Evolutionary conservation across 1,140 invertebrate species (phyloP), one percentile per base, ranked within the genome.

Genomic region (Homalodisca vitripennis): DNA sequence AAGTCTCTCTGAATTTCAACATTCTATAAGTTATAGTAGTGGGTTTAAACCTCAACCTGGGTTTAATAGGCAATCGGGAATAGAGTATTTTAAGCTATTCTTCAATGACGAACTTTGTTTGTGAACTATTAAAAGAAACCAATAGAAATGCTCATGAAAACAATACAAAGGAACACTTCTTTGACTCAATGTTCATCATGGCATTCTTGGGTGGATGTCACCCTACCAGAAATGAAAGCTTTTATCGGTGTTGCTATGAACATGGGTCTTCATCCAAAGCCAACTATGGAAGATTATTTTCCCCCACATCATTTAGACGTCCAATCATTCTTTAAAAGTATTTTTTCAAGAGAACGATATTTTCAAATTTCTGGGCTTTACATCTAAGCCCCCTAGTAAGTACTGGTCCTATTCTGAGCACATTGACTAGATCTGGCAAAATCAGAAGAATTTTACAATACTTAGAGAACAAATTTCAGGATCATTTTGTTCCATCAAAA

Each of bases 231-330:
- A 22, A 27, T 67, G 6, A 67, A 67, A 29, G 65, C 65, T 14
- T 67, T 68, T 46, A 20, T 68, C 24, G 67, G 67, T 60, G 55
- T 41, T 60, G 34, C 60, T 34, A 27, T 68, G 1, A 68, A 68
- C 27, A 69, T 69, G 67, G 3, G 2, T 24, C 17, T 63, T 3
- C 32, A 69, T 47, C 53, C 53, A 6, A 69, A 69, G 29, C 67
- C 55, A 69, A 20, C 41, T 6, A 10, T 69, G 26, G 53, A 46
- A 3, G 67, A 69, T 29, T 69, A 63, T 22, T 69, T 69, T 30
- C 47, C 67, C 13, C 20, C 14, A 34, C 17, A 69, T 20, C 48
- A 24, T 24, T 20, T 63, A 29, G 17, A 69, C 29, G 26, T 63
- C n/a, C 57, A 62, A n/a, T 24, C 53, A 1, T 67, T 67, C 51